Evolutionary conservation across 1,140 invertebrate genomes (phyloP), one percentile per base, ranked within the genome.

Genomic region (Cyclina sinensis): DNA sequence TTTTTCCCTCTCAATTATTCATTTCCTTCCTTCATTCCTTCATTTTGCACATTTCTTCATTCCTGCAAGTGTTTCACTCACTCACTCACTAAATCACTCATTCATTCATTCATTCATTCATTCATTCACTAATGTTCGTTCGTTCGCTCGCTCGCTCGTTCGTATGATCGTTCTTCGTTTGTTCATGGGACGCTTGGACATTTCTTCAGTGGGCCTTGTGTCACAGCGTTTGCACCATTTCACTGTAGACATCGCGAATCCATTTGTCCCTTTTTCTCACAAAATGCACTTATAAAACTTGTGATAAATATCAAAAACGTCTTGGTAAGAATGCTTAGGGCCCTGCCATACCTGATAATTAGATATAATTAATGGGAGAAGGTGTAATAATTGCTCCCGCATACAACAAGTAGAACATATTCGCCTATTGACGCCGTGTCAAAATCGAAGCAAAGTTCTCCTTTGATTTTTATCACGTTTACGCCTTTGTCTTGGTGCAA

Each of bases 351-450:
- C 68, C 39, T 46, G 84, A 86, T 86, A 86, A 86, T 86, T 86
- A 74, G 30, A 86, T 57, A 86, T 86, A 86, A 86, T 86, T 86
- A 86, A 78, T 78, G 73, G 54, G n/a, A 37, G 73, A 65, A 86
- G 70, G 84, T 78, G 84, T 78, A 86, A 86, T 86, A 86, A 86
- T 86, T 86, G 57, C 27, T 65, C 48, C 30, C 32, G 5, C 39
- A 24, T 78, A 78, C 70, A 86, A 86, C 43, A 65, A n/a, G 7
- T 54, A 11, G 12, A 62, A 62, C 84, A 86, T 86, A 86, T 76
- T 86, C 54, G 84, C 30, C 73, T 18, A 78, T 86, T 86, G 68
- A 86, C 62, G 30, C 16, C 70, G 84, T 54, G 84, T 59, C 84
- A 78, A 76, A 85, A 62, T 54, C 39, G 12, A 32, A 76, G 37